Percentiles rank a stretch among this genome's conserved stretches.
phyloP scores from a whole-genome alignment of 1,140 invertebrate species.

The Brachionus rotundiformis region DNA sequence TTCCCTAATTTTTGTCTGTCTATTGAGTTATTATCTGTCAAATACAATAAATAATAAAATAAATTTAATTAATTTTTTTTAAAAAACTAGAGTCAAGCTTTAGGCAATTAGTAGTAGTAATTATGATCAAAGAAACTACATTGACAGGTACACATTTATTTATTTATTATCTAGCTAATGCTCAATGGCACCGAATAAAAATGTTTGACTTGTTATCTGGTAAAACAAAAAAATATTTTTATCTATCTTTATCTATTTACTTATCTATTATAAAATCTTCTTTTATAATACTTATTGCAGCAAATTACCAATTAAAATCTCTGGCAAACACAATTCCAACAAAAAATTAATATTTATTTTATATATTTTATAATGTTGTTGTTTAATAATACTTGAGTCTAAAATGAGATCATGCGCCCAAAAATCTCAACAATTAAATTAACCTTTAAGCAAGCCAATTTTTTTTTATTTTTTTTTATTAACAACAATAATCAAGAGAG shows the following conservation, averaged over 20 bases:
- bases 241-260: not conserved
- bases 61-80: not conserved
- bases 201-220: not conserved
- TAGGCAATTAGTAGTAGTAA: no score
- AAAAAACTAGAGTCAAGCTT: not conserved
- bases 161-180: no score
- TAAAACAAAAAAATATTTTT: not conserved
- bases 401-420: not conserved
- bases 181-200: not conserved
- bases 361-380: not conserved
- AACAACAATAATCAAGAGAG: no score
- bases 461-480: conserved; percentile 4
- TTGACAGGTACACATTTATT: not conserved
- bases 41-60: conserved; percentile 7
- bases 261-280: no score
- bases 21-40: conserved; percentile 8
- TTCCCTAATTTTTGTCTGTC: not conserved
- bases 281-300: not conserved
- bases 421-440: conserved; percentile 16
- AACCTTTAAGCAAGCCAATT: not conserved
- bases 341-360: not conserved
- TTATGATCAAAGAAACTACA: not conserved
- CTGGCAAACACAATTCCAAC: not conserved
- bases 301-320: not conserved
- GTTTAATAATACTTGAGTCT: not conserved